A percentile compares a stretch with the other conserved stretches of the same genome.
These are phyloP conservation scores for Embidobia sp. DNA, from an alignment of 2,888 invertebrate genomes.

Conservation along the genomic window DNA sequence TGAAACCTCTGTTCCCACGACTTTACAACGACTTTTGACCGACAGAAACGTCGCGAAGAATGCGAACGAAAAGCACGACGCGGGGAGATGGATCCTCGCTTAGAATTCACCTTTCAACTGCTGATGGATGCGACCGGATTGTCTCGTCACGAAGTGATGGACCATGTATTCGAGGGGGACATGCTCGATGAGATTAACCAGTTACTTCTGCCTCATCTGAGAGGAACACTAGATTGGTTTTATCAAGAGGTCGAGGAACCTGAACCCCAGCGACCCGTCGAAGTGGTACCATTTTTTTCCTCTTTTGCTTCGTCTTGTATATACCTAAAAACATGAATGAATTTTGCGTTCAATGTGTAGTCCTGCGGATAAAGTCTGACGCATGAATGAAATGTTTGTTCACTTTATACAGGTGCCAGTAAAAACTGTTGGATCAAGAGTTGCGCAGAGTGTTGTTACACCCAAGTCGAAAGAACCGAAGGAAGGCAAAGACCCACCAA, in stretches of 20 bases:
- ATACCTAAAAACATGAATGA: too few relatives aligned
- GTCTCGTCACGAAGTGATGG: slow-evolving; percentile 92
- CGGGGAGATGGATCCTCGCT: slow-evolving; percentile 95
- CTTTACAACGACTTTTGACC: too few relatives aligned
- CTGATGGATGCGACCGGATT: slow-evolving; percentile 92
- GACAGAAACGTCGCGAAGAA: slow-evolving; percentile 91
- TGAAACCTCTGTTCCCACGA: too few relatives aligned
- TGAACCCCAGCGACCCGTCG: slow-evolving; percentile 80
- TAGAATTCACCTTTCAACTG: slow-evolving; percentile 95
- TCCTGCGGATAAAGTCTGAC: too few relatives aligned
- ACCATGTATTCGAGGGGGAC: slow-evolving; percentile 94
- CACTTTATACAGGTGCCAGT: slow-evolving; percentile 51
- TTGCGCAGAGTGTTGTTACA: slow-evolving; percentile 69
- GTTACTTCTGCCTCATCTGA: slow-evolving; percentile 92
- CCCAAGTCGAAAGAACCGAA: slow-evolving; percentile 81
- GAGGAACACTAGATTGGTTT: slow-evolving; percentile 93
- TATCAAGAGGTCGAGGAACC: slow-evolving; percentile 92
- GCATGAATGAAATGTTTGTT: not conserved
- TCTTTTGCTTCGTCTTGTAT: too few relatives aligned
- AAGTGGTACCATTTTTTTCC: slow-evolving; percentile 74
- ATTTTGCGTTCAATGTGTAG: too few relatives aligned
- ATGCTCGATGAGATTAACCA: slow-evolving; percentile 95
- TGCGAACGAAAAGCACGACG: slow-evolving; percentile 94
- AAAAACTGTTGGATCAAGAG: slow-evolving; percentile 71
- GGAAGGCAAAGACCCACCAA: slow-evolving; percentile 81